These are phyloP conservation scores for Tragelaphus imberbis DNA, from an alignment of 2,113 vertebrate genomes.

Conservation along the genomic window DNA sequence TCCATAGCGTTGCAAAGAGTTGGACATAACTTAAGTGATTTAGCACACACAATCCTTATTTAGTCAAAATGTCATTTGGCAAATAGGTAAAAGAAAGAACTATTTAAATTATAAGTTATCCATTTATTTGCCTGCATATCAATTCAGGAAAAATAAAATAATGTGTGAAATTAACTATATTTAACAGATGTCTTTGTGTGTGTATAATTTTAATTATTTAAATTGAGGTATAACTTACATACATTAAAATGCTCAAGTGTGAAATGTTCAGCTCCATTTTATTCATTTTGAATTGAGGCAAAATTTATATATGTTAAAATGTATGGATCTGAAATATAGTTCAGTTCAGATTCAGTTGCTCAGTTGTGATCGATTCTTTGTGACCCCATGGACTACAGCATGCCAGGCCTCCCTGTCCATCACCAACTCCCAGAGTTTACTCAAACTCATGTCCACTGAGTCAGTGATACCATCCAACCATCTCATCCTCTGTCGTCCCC, in stretches of 20 bases:
- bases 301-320: conserved; percentile 59
- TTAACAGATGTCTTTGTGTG: conserved; percentile 9
- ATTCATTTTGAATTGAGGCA: conserved; percentile 51
- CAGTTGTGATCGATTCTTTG: background rate
- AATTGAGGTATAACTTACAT: conserved; percentile 56
- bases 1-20: background rate
- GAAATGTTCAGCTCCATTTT: conserved; percentile 19
- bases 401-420: background rate
- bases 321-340: background rate
- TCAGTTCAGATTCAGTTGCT: background rate
- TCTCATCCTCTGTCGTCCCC: background rate
- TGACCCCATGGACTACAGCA: background rate
- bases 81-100: conserved; percentile 32
- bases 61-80: conserved; percentile 8
- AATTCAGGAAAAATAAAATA: background rate
- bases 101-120: background rate
- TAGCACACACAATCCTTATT: background rate
- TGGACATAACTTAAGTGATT: background rate
- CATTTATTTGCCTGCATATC: conserved; percentile 15
- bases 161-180: background rate
- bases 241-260: conserved; percentile 27
- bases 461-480: background rate
- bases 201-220: conserved; percentile 45
- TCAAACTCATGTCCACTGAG: background rate
- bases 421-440: background rate